phyloP scores from a whole-genome alignment of 92 coral and sea anemone genomes.

The Chrysogorgia sp. region DNA sequence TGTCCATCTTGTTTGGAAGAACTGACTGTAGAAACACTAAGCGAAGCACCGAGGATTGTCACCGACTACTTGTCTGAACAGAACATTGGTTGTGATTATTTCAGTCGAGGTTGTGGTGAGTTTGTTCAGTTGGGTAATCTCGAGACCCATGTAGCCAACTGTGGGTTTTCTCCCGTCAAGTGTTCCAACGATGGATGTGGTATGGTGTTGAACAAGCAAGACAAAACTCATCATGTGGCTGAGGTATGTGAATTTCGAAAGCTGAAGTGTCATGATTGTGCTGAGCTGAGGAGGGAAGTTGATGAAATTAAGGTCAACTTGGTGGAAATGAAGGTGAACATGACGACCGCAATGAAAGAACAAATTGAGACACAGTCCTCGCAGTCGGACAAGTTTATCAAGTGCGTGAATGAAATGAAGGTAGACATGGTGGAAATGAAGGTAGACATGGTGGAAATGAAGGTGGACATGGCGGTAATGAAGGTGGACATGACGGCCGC shows the following conservation, averaged over 20 bases:
- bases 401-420: too few species aligned
- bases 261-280: background rate
- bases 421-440: background rate
- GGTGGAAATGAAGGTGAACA: slow-evolving; percentile 1
- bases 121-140: slow-evolving; percentile 47
- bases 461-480: background rate
- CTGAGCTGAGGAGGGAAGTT: background rate
- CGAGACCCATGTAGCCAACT: slow-evolving; percentile 33
- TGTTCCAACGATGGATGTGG: slow-evolving; percentile 61
- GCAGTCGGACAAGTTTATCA: background rate
- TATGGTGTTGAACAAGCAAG: slow-evolving; percentile 1
- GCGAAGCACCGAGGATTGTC: slow-evolving; percentile 59
- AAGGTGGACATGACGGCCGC: slow-evolving; percentile 2
- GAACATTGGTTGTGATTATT: slow-evolving; percentile 56
- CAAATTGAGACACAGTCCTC: background rate
- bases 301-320: background rate
- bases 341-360: background rate
- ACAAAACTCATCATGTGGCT: slow-evolving; percentile 1
- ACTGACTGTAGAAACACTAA: slow-evolving; percentile 23
- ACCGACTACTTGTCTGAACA: slow-evolving; percentile 52
- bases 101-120: slow-evolving; percentile 48
- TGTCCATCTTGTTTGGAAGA: slow-evolving; percentile 66
- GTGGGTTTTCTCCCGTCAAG: slow-evolving; percentile 57
- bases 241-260: slow-evolving; percentile 1
- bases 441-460: background rate